phyloP scores from a whole-genome alignment of 1,140 invertebrate genomes.

The Archivesica marissinica region DNA sequence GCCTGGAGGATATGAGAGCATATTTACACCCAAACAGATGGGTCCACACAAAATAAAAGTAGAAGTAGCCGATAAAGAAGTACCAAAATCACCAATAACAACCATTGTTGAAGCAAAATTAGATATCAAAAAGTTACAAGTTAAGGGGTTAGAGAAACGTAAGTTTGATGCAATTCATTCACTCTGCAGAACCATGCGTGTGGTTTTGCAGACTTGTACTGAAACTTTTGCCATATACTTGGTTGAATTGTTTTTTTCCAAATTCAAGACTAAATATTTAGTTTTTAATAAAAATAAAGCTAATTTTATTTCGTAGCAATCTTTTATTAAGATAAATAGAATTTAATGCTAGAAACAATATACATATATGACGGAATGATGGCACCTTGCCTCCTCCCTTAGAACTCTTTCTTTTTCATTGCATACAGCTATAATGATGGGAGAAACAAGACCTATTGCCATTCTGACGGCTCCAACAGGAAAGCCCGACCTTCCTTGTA shows the following conservation, averaged over 20 bases:
- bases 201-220: neutral
- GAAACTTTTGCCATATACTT: neutral
- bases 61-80: slow-evolving; percentile 72
- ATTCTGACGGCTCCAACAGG: slow-evolving; percentile 90
- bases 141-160: slow-evolving; percentile 92
- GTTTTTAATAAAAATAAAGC: too few relatives aligned
- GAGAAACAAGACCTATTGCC: slow-evolving; percentile 90
- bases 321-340: too few relatives aligned
- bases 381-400: too few relatives aligned
- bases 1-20: slow-evolving; percentile 91
- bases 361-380: too few relatives aligned
- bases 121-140: slow-evolving; percentile 85
- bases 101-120: slow-evolving; percentile 85
- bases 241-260: neutral
- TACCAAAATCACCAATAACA: slow-evolving; percentile 80
- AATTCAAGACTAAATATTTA: too few relatives aligned
- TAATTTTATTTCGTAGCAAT: too few relatives aligned
- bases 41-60: slow-evolving; percentile 85
- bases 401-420: too few relatives aligned
- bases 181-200: neutral
- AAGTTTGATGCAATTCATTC: slow-evolving; percentile 85
- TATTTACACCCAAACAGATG: slow-evolving; percentile 92
- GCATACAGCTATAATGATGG: slow-evolving; percentile 72
- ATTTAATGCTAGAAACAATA: too few relatives aligned
- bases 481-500: slow-evolving; percentile 88